Evolutionary conservation across 2,888 invertebrate genomes (phyloP), one percentile per base, ranked within the genome.

Genomic region (Cryptus viduatorius): DNA sequence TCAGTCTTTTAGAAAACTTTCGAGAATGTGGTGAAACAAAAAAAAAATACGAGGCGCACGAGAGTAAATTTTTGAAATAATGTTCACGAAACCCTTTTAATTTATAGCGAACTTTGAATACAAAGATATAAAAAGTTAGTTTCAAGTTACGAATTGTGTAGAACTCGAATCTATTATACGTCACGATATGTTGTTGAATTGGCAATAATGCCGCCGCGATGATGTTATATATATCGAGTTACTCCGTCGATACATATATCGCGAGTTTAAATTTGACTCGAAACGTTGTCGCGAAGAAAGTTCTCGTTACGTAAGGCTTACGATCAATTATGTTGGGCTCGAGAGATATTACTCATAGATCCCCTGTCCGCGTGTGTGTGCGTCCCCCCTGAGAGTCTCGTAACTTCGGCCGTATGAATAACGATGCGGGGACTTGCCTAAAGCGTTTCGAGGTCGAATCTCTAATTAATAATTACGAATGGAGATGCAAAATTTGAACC

Each of bases 251-350:
- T 12, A 61, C 48, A 12, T 61, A 61, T 64, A 12, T 61, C 73
- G 64, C 46, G 61, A 44, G 61, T 56, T 50, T 67, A 71, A 59
- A 59, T 59, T 61, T 48, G 24, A 56, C 59, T 44, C 71, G 24
- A 56, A 48, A 53, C 64, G 50, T 59, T 77, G 79, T 77, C 84
- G 42, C 37, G 78, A 81, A 78, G 80, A 80, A 80, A 78, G 78
- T 77, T 75, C 37, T 68, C 73, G 78, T 84, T 84, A 77, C 80
- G 80, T 80, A 84, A 84, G 79, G 31, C 31, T 76, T 79, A 80
- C 71, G 76, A 83, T 83, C 71, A 83, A 79, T 83, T 83, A 67
- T 71, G 50, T 72, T 79, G 53, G 79, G 59, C 71, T 72, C 79
- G 76, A 56, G 71, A 72, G 37, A 72, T 79, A 76, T 83, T 79